Evolutionary conservation across 2,113 vertebrate species (phyloP).

Genomic region (Oryzias curvinotus): DNA sequence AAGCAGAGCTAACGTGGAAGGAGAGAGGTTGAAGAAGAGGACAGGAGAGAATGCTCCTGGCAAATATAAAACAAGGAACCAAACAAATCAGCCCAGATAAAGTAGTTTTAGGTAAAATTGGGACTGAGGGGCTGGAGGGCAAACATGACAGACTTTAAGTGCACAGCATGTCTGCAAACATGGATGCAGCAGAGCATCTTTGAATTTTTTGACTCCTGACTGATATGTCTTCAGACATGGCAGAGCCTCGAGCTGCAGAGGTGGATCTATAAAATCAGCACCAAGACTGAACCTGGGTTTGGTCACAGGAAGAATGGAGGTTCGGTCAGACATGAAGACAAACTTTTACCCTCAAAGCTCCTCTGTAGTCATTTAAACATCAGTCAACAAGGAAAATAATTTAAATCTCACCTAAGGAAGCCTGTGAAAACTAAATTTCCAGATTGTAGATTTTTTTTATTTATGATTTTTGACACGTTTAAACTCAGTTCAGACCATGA

Average conservation of each 20-base stretch:
- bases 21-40: slow-evolving; percentile 45
- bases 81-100: slow-evolving; percentile 6
- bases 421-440: no score
- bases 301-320: background rate
- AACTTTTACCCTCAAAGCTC: no score
- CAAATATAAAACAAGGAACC: slow-evolving; percentile 36
- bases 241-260: slow-evolving; percentile 5
- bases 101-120: slow-evolving; percentile 38
- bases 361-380: no score
- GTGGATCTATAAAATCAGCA: background rate
- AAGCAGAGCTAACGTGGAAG: slow-evolving; percentile 47
- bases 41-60: slow-evolving; percentile 42
- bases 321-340: no score
- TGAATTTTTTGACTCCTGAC: slow-evolving; percentile 18
- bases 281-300: background rate
- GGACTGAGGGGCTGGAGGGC: slow-evolving; percentile 40
- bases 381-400: no score
- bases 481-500: no score
- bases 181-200: slow-evolving; percentile 32
- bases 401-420: no score
- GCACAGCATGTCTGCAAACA: slow-evolving; percentile 13
- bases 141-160: slow-evolving; percentile 24
- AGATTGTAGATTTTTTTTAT: no score
- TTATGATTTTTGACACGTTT: no score
- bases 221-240: slow-evolving; percentile 21